These are phyloP conservation scores for Spodoptera litura DNA, from an alignment of 1,140 invertebrate species.

Conservation along the genomic window DNA sequence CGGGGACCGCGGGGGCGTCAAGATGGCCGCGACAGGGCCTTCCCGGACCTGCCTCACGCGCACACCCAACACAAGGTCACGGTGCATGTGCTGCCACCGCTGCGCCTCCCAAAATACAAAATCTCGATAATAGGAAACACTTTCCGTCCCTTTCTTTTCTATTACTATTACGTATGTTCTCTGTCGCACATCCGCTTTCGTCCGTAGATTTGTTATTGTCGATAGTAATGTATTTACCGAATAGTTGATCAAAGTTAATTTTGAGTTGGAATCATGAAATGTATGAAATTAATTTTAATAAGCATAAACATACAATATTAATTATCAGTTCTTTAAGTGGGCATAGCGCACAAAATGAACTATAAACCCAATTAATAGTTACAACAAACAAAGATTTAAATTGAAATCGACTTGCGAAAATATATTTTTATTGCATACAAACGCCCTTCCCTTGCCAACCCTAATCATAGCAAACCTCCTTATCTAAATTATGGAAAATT, in stretches of 20 bases:
- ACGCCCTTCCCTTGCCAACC: constrained; percentile 61
- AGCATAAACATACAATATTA: no score
- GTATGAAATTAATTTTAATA: neutral
- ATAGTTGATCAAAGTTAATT: constrained; percentile 55
- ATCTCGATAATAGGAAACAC: constrained; percentile 66
- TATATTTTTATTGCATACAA: neutral
- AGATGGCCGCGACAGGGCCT: constrained; percentile 69
- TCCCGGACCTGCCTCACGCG: constrained; percentile 82
- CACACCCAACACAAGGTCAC: constrained; percentile 77
- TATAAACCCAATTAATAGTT: neutral
- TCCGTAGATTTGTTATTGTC: constrained; percentile 67
- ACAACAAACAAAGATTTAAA: neutral
- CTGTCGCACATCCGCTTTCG: constrained; percentile 54
- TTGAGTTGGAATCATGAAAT: neutral
- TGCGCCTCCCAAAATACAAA: constrained; percentile 77
- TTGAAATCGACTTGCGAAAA: constrained; percentile 20
- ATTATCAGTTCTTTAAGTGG: no score
- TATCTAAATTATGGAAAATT: constrained; percentile 86
- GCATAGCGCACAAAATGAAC: neutral
- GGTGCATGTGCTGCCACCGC: constrained; percentile 70
- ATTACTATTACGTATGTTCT: constrained; percentile 40
- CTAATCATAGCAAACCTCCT: constrained; percentile 85
- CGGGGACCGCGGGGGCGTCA: constrained; percentile 67
- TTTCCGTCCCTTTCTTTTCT: constrained; percentile 59
- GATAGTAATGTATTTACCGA: constrained; percentile 63